Base-by-base conservation (phyloP, 2,113 vertebrate genomes). In the Oncorhynchus nerka region DNA sequence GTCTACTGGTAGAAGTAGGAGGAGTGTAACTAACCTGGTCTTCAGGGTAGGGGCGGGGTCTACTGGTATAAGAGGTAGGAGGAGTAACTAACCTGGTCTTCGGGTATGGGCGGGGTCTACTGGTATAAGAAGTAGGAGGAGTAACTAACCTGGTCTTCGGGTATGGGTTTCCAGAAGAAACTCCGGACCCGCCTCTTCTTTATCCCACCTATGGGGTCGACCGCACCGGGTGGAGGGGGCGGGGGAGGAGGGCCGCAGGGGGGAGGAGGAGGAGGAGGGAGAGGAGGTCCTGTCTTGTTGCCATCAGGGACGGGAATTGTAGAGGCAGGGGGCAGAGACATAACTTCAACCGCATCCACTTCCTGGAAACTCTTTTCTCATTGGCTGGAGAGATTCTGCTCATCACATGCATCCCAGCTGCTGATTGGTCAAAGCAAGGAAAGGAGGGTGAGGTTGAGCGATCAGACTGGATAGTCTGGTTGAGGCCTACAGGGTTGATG, bases 91-190 rank as follows among this genome's bases (percentile, higher is more conserved):
- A 28, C 26, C 26, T 28, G 26, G 26, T 28, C 26, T 3, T 28
- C 26, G 3, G 32, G 30, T 32, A 28, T 0, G 26, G 26, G 26
- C 26, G 26, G 26, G 26, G 62, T 24, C 15, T 65, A 15, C 15
- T 11, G 11, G 22, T 28, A 28, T n/a, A n/a, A n/a, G 26, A 28
- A 28, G 26, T 28, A 28, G 26, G 26, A 28, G 34, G 34, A 39
- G 32, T 34, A 30, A 30, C 4, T 20, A 2, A 9, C 86, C 79
- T 97, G 94, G 65, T 97, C 96, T 81, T 96, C 97, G 0, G 97
- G 96, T 66, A 98, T 98, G 3, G 95, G 97, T 84, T 96, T 99
- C 97, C 97, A 99, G 87, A 95, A 97, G 82, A 99, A 97, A 75
- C 94, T 97, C 79, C 96, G 92, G 84, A 98, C 94, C 0, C 94